Conservation (phyloP, 2,113 vertebrate species). For the Barbus barbus region DNA sequence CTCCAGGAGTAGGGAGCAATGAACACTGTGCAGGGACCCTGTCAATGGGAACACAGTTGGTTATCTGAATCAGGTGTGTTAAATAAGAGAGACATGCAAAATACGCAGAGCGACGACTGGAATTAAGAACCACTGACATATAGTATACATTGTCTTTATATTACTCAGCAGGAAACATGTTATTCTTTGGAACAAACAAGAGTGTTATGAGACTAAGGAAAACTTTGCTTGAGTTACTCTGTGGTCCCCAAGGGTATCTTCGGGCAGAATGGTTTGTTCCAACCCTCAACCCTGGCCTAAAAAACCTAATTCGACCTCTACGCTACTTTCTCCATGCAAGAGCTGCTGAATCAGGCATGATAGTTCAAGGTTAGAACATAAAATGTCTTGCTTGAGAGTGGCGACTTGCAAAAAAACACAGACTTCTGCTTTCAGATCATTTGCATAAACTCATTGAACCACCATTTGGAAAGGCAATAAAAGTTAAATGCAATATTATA, state of each 20-base stretch:
- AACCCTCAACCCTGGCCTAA: slow-evolving; percentile 1
- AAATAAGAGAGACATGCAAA: no score
- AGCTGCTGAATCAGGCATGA: background rate
- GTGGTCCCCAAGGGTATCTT: slow-evolving; percentile 12
- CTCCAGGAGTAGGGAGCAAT: no score
- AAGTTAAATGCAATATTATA: background rate
- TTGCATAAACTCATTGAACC: background rate
- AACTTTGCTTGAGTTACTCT: slow-evolving; percentile 11
- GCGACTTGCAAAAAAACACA: background rate
- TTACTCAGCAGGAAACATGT: background rate
- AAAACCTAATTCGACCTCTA: background rate
- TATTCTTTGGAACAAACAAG: no score
- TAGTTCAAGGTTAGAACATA: background rate
- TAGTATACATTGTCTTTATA: background rate
- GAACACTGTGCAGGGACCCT: no score
- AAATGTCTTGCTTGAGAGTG: background rate
- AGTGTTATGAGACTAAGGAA: no score
- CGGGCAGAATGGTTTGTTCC: background rate
- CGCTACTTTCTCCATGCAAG: background rate
- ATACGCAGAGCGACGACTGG: no score
- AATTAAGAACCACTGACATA: no score
- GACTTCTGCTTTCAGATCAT: background rate
- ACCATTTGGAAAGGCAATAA: background rate
- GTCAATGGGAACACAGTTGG: no score
- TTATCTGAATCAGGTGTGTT: no score